Conservation (phyloP, 2,113 vertebrate genomes). For the Dolichallabes microphthalmus region DNA sequence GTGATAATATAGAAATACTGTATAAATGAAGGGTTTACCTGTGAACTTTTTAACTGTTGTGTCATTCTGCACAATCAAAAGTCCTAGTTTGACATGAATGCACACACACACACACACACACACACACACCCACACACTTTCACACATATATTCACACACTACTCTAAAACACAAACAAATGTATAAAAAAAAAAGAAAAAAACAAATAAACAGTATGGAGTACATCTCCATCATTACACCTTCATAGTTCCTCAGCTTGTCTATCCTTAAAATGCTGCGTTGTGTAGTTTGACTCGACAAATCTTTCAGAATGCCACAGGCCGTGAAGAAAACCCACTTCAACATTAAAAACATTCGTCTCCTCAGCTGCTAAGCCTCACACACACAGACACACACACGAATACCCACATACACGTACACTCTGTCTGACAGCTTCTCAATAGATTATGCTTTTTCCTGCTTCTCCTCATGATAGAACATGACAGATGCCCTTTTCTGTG, state of each 20-base stretch:
- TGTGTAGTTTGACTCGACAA: background rate
- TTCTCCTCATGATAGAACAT: slow-evolving; percentile 44
- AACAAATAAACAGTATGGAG: too few species aligned
- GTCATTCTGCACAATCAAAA: too few species aligned
- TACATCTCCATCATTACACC: background rate
- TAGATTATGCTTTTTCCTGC: slow-evolving; percentile 48
- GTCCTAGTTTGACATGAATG: too few species aligned
- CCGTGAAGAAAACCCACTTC: slow-evolving; percentile 17
- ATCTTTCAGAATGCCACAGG: slow-evolving; percentile 8
- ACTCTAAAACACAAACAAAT: background rate
- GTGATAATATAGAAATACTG: too few species aligned
- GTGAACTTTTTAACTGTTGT: too few species aligned
- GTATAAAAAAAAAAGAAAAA: background rate
- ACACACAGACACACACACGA: slow-evolving; percentile 22
- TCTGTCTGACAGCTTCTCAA: slow-evolving; percentile 40
- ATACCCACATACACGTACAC: slow-evolving; percentile 6
- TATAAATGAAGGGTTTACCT: too few species aligned
- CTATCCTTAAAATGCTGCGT: slow-evolving; percentile 8
- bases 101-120: background rate
- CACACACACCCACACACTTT: background rate
- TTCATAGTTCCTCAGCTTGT: background rate
- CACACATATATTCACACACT: background rate
- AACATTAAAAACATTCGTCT: slow-evolving; percentile 16
- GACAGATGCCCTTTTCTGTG: slow-evolving; percentile 50
- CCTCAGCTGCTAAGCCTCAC: background rate